These are phyloP conservation scores for Sula dactylatra DNA, from an alignment of 2,113 vertebrate species.

Conservation along the genomic window DNA sequence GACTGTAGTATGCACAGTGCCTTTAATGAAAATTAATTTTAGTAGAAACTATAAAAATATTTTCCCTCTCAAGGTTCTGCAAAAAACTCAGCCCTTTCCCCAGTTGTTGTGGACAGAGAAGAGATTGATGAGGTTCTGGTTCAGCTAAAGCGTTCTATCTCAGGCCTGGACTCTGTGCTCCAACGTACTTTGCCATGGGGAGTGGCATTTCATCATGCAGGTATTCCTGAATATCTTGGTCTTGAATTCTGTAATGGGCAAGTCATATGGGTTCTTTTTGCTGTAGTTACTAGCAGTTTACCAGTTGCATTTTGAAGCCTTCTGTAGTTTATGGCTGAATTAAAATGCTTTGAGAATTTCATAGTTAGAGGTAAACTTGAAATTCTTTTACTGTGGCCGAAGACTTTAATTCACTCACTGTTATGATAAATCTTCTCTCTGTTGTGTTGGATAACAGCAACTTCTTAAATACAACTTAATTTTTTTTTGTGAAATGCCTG, in stretches of 20 bases:
- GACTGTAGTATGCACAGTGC: neutral
- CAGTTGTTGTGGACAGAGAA: constrained; percentile 78
- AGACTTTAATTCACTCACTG: neutral
- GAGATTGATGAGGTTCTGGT: constrained; percentile 82
- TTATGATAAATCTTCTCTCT: neutral
- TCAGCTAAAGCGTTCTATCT: constrained; percentile 85
- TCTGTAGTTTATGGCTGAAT: neutral
- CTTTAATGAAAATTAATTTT: neutral
- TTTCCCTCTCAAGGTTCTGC: constrained; percentile 47
- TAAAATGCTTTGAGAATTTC: neutral
- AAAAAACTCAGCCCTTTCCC: constrained; percentile 45
- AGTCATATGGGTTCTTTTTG: neutral
- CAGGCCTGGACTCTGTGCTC: constrained; percentile 88
- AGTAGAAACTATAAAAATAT: neutral
- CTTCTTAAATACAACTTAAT: neutral
- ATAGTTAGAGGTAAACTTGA: neutral
- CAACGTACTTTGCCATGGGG: constrained; percentile 89
- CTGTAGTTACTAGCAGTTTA: neutral
- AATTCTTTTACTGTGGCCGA: neutral
- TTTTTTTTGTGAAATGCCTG: neutral
- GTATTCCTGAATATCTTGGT: constrained; percentile 67
- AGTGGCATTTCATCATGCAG: constrained; percentile 96
- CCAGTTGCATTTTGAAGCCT: neutral
- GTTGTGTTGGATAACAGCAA: neutral
- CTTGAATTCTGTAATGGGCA: neutral